These are phyloP conservation scores for Lordiphosa stackelbergi DNA, from an alignment of 1,140 invertebrate genomes.

Conservation along the genomic window DNA sequence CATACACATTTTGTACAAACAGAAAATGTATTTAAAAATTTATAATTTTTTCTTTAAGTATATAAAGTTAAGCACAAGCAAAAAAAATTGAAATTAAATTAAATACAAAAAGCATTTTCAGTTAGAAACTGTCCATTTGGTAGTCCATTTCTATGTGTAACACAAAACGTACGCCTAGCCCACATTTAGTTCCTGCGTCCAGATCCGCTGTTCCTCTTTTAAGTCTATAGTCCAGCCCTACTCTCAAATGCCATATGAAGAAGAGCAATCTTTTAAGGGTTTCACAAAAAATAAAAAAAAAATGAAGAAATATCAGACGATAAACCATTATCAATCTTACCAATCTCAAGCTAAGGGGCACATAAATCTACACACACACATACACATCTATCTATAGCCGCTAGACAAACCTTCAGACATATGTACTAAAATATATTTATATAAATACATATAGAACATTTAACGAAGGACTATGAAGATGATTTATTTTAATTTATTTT, in stretches of 20 bases:
- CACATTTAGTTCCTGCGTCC: constrained; percentile 55
- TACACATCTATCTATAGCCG: constrained; percentile 6
- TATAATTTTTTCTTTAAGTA: constrained; percentile 38
- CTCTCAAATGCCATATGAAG: constrained; percentile 39
- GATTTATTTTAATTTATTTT: constrained; percentile 43
- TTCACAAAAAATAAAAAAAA: constrained; percentile 43
- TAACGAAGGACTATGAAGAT: constrained; percentile 10
- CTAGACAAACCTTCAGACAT: constrained; percentile 8
- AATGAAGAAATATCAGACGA: constrained; percentile 33
- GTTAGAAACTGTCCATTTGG: constrained; percentile 20
- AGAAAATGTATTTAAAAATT: constrained; percentile 40
- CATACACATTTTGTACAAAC: constrained; percentile 47
- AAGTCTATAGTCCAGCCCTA: constrained; percentile 34
- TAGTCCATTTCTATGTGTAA: too few species aligned
- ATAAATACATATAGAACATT: constrained; percentile 19
- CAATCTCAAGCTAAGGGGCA: constrained; percentile 30
- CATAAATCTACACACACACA: constrained; percentile 24
- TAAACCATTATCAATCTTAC: constrained; percentile 21
- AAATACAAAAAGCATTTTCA: constrained; percentile 35
- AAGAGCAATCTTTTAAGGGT: constrained; percentile 63
- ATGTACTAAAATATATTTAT: not conserved
- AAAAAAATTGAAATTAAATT: constrained; percentile 49
- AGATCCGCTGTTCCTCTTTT: constrained; percentile 31
- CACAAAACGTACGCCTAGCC: constrained; percentile 19
- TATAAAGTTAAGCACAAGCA: constrained; percentile 55